phyloP scores from a whole-genome alignment of 2,797 vertebrate genomes.

The Megalops cyprinoides region DNA sequence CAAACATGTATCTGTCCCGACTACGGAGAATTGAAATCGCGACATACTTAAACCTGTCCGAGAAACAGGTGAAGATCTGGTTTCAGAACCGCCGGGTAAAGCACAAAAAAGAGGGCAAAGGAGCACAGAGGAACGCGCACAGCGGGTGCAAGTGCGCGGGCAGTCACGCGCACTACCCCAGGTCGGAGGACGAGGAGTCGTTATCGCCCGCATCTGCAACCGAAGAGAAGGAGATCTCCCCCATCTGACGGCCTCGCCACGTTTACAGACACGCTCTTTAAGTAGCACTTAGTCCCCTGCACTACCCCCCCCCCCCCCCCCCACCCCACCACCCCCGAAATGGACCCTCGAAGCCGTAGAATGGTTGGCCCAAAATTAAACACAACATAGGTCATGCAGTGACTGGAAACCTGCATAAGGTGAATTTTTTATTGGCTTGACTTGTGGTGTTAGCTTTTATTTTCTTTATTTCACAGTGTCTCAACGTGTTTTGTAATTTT shows the following conservation, averaged over 20 bases:
- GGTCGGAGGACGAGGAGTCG: constrained; percentile 95
- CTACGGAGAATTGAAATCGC: constrained; percentile 96
- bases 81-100: constrained; percentile 98
- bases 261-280: constrained; percentile 32
- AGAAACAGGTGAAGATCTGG: constrained; percentile 99
- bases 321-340: constrained; percentile 37
- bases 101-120: constrained; percentile 97
- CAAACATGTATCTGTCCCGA: constrained; percentile 97
- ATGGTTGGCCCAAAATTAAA: constrained; percentile 18
- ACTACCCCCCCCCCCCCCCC: constrained; percentile 33
- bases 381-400: neutral
- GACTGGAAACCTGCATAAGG: neutral
- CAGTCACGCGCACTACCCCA: constrained; percentile 82
- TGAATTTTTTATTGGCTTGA: neutral
- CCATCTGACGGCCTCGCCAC: constrained; percentile 66
- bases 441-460: neutral
- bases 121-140: constrained; percentile 84
- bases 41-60: constrained; percentile 93
- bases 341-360: constrained; percentile 30
- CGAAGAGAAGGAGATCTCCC: constrained; percentile 91
- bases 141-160: constrained; percentile 87
- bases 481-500: neutral
- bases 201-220: constrained; percentile 87
- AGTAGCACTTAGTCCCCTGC: constrained; percentile 56
- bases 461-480: neutral